Evolutionary conservation across 2,888 invertebrate genomes (phyloP).

Genomic region (Drosophila macrospina): DNA sequence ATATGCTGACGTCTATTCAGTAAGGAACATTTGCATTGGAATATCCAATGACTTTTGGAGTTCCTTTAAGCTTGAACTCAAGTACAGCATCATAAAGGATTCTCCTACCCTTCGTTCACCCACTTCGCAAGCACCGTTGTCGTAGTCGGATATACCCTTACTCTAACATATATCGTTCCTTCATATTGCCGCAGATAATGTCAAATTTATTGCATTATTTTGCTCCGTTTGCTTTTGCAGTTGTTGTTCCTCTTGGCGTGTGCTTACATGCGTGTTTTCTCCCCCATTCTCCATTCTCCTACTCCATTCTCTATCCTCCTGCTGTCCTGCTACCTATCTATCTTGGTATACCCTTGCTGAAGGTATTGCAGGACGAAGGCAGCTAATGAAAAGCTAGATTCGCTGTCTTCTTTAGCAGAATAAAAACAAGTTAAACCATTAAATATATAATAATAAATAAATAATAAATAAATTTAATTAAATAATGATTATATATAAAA

Average conservation of each 20-base stretch:
- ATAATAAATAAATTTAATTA: too few species aligned
- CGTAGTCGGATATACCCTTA: slow-evolving; percentile 25
- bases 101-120: not conserved
- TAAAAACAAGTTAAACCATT: too few species aligned
- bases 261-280: slow-evolving; percentile 31
- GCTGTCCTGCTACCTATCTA: not conserved
- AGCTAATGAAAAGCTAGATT: too few species aligned
- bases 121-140: slow-evolving; percentile 1
- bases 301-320: not conserved
- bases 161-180: slow-evolving; percentile 19
- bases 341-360: slow-evolving; percentile 29
- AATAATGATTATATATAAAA: too few species aligned
- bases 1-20: slow-evolving; percentile 1
- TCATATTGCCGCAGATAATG: slow-evolving; percentile 78
- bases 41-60: not conserved
- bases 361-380: not conserved
- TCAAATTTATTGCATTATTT: slow-evolving; percentile 82
- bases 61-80: not conserved
- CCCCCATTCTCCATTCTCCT: not conserved
- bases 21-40: not conserved
- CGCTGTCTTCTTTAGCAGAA: too few species aligned
- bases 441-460: too few species aligned
- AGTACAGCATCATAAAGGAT: not conserved
- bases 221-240: slow-evolving; percentile 56
- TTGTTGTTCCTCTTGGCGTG: slow-evolving; percentile 37